phyloP scores from a whole-genome alignment of 1,140 invertebrate genomes.

The Drosophila simulans region DNA sequence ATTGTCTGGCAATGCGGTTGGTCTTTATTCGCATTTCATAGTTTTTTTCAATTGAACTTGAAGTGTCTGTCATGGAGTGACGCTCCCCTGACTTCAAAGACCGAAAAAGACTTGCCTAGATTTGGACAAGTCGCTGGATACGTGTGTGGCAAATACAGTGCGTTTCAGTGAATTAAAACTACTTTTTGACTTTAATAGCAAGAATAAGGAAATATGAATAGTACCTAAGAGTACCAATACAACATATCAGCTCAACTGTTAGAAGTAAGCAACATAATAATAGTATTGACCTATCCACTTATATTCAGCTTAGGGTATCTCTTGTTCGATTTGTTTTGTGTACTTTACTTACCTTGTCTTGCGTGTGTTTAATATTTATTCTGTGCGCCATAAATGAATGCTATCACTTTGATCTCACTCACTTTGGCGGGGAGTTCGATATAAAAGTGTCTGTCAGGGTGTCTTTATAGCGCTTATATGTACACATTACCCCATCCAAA shows the following conservation, averaged over 20 bases:
- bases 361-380: constrained; percentile 24
- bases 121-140: constrained; percentile 30
- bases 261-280: neutral
- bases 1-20: constrained; percentile 79
- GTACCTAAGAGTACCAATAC: no score
- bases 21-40: constrained; percentile 54
- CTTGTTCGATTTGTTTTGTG: constrained; percentile 16
- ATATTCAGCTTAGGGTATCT: constrained; percentile 6
- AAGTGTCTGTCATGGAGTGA: constrained; percentile 56
- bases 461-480: constrained; percentile 10
- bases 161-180: neutral
- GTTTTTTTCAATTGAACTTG: constrained; percentile 76
- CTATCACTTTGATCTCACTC: constrained; percentile 43
- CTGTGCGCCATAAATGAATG: constrained; percentile 11
- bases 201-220: no score
- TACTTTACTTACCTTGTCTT: constrained; percentile 5
- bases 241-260: no score
- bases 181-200: neutral
- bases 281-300: constrained; percentile 7
- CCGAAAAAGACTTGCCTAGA: constrained; percentile 48
- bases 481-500: constrained; percentile 30
- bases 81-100: constrained; percentile 38
- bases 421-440: constrained; percentile 18
- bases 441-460: constrained; percentile 51
- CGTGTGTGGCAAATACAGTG: constrained; percentile 24